These are phyloP conservation scores for Orthonychiurus folsomi DNA, from an alignment of 2,888 invertebrate species.

Conservation along the genomic window DNA sequence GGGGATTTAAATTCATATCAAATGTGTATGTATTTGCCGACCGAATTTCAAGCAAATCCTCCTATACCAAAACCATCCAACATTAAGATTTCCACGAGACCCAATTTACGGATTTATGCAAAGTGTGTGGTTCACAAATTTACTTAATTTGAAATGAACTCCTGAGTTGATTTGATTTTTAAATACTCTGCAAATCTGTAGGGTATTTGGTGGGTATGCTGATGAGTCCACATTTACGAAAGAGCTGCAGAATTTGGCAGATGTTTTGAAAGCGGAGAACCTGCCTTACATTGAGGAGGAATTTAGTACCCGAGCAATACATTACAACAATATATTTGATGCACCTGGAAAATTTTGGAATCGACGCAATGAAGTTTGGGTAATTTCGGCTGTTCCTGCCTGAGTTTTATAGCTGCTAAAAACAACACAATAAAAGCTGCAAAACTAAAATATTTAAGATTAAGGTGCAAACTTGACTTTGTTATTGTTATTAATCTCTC, in stretches of 20 bases:
- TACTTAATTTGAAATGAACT: neutral
- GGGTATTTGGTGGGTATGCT: constrained; percentile 38
- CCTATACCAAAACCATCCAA: constrained; percentile 29
- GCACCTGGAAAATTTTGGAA: constrained; percentile 41
- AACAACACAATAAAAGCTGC: no score
- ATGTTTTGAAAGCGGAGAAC: constrained; percentile 21
- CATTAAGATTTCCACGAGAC: constrained; percentile 32
- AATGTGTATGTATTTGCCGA: constrained; percentile 38
- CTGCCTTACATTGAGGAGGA: constrained; percentile 31
- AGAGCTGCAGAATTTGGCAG: constrained; percentile 25
- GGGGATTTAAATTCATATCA: constrained; percentile 36
- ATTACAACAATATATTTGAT: constrained; percentile 40
- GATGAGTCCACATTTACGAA: constrained; percentile 25
- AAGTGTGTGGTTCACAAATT: constrained; percentile 26
- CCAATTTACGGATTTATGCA: constrained; percentile 33
- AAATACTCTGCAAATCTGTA: constrained; percentile 9
- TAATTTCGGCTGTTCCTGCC: no score
- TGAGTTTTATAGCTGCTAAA: no score
- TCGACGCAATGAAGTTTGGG: constrained; percentile 40
- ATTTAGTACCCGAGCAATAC: constrained; percentile 29
- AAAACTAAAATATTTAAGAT: no score
- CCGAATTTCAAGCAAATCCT: constrained; percentile 31
- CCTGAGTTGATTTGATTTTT: neutral
- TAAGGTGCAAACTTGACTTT: no score
- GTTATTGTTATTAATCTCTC: no score